Conservation (phyloP, 1,140 invertebrate species). For the Micrasema minimum region DNA sequence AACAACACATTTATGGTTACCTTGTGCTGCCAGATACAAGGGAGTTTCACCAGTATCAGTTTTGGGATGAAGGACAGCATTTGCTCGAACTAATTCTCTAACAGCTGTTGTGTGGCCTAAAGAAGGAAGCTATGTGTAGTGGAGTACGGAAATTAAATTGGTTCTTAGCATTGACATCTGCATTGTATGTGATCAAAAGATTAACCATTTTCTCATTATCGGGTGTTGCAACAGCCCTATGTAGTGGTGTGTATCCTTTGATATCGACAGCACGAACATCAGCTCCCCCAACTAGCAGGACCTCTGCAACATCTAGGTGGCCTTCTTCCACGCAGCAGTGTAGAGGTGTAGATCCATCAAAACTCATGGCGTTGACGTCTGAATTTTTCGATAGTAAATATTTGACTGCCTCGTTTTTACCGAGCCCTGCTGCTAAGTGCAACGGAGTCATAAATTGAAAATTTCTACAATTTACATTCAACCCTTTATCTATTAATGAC, state of each 20-base stretch:
- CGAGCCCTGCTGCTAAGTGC: slow-evolving; percentile 89
- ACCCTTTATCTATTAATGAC: background rate
- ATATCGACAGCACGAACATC: background rate
- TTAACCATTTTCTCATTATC: background rate
- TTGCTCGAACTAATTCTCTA: background rate
- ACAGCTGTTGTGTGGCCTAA: background rate
- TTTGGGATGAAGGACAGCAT: background rate
- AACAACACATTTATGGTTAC: background rate
- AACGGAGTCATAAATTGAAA: slow-evolving; percentile 83
- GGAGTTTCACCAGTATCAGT: background rate
- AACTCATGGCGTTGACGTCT: slow-evolving; percentile 81
- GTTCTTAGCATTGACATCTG: background rate
- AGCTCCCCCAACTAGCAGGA: background rate
- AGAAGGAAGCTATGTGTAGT: background rate
- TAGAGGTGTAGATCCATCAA: slow-evolving; percentile 93
- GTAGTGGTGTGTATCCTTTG: background rate
- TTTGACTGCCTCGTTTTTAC: slow-evolving; percentile 83
- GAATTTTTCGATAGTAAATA: slow-evolving; percentile 83
- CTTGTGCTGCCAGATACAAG: background rate
- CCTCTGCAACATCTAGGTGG: background rate
- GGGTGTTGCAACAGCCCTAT: background rate
- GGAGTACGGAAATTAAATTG: background rate
- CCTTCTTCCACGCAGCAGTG: slow-evolving; percentile 69
- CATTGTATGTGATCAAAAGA: background rate
- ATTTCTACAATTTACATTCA: slow-evolving; percentile 77